Evolutionary conservation across 2,797 vertebrate species (phyloP).

Genomic region (Microctenopoma steveboyesi): DNA sequence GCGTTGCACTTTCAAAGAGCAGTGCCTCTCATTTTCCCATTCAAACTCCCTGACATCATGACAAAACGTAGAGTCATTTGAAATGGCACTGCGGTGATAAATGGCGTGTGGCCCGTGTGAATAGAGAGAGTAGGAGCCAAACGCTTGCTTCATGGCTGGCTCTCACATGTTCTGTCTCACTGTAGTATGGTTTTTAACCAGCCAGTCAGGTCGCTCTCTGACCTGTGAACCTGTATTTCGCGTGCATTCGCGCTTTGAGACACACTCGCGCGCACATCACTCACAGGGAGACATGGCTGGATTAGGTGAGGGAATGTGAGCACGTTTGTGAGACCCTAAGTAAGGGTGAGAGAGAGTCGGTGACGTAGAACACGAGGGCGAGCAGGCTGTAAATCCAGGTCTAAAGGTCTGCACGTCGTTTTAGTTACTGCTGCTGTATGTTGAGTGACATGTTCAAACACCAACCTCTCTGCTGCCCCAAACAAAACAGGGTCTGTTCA

Average conservation of each 20-base stretch:
- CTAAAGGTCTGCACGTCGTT: constrained; percentile 56
- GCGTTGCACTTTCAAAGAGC: neutral
- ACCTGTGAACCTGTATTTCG: constrained; percentile 11
- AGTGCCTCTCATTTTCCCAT: neutral
- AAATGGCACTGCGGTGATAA: constrained; percentile 22
- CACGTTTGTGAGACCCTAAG: constrained; percentile 18
- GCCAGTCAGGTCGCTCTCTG: neutral
- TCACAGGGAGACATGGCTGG: constrained; percentile 11
- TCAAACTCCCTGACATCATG: constrained; percentile 19
- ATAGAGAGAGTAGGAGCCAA: neutral
- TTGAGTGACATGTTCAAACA: constrained; percentile 75
- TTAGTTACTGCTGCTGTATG: constrained; percentile 51
- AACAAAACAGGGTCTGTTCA: constrained; percentile 77
- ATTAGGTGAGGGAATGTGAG: constrained; percentile 14
- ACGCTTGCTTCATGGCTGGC: neutral
- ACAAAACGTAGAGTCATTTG: constrained; percentile 14
- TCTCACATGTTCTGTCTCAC: neutral
- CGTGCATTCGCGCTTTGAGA: constrained; percentile 25
- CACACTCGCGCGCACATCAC: neutral
- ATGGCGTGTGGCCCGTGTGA: neutral
- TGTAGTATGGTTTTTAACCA: constrained; percentile 3
- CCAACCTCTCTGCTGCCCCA: constrained; percentile 34
- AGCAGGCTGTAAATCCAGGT: constrained; percentile 52
- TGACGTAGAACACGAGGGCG: constrained; percentile 24
- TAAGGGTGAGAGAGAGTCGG: constrained; percentile 24